A percentile compares a stretch with the other conserved stretches of the same genome.
Conservation (phyloP, 2,113 vertebrate genomes). For the Ginglymostoma cirratum region DNA sequence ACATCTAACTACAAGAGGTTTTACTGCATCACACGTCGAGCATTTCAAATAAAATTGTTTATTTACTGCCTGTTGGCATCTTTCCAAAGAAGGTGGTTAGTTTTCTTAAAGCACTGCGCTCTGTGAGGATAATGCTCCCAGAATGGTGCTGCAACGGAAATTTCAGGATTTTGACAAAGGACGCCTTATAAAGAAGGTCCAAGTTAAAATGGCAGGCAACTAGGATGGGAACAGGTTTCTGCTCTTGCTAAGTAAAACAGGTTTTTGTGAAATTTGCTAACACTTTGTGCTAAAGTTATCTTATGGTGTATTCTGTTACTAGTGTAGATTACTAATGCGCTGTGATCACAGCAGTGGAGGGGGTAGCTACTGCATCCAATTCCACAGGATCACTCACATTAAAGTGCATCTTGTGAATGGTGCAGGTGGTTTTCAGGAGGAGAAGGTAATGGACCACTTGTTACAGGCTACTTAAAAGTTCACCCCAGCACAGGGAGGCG, state of each 20-base stretch:
- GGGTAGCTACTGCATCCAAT: background rate
- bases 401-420: background rate
- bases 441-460: background rate
- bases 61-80: background rate
- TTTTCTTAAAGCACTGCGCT: background rate
- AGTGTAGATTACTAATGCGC: background rate
- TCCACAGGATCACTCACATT: background rate
- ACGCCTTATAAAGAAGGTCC: background rate
- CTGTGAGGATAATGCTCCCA: background rate
- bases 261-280: no score
- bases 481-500: no score
- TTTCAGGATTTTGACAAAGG: constrained; percentile 7
- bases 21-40: background rate
- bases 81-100: background rate
- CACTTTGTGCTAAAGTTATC: no score
- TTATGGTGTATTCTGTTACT: background rate
- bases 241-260: background rate
- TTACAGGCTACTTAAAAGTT: background rate
- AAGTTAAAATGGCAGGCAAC: background rate
- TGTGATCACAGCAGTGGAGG: background rate
- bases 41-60: background rate
- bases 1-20: background rate
- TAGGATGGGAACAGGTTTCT: background rate
- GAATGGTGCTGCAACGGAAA: background rate
- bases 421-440: background rate